Evolutionary conservation across 92 coral and sea anemone species (phyloP), one percentile per base, ranked within the genome.

Genomic region (Diadumene lineata): DNA sequence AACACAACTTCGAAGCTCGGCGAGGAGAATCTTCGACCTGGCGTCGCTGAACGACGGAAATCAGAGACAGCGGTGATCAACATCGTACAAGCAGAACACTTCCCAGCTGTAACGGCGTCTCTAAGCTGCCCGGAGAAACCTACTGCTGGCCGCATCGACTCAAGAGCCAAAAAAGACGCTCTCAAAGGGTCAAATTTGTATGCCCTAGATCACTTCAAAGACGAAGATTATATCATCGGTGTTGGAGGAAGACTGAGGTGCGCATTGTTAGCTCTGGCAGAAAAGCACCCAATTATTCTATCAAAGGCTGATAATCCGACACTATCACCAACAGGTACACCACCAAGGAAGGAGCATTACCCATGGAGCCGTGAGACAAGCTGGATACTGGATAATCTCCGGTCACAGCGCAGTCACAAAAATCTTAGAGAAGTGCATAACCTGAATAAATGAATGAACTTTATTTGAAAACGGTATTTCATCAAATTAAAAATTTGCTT

Each of bases 271-370:
- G 74, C 74, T 55, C 66, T 46, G 10, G 68, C 17, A 58, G 85
- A 85, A 38, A 85, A 85, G 25, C 89, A 85, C 60, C 89, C 82
- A 8, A 60, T 57, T 29, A 9, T 79, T 6, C 78, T 85, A 31
- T 85, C 85, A 2, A 85, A 74, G 68, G 4, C 81, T 84, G 34
- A 30, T 74, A 32, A 32, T 70, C 29, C 69, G 65, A 15, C 82
- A 82, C 31, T 69, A 38, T 51, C 87, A 76, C 64, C 32, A 68
- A 24, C 2, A 76, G 30, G 78, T 69, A 21, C 87, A 75, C 46
- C 87, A 82, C 64, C 87, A 82, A 34, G 78, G 82, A 9, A 44
- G 81, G 29, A 78, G 76, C 32, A 76, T 82, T 0, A 76, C 87
- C 24, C 66, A 63, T 21, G 87, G 66, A 4, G 71, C 77, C 1